Evolutionary conservation across 2,113 vertebrate genomes (phyloP).

Genomic region (Thamnophis sirtalis): DNA sequence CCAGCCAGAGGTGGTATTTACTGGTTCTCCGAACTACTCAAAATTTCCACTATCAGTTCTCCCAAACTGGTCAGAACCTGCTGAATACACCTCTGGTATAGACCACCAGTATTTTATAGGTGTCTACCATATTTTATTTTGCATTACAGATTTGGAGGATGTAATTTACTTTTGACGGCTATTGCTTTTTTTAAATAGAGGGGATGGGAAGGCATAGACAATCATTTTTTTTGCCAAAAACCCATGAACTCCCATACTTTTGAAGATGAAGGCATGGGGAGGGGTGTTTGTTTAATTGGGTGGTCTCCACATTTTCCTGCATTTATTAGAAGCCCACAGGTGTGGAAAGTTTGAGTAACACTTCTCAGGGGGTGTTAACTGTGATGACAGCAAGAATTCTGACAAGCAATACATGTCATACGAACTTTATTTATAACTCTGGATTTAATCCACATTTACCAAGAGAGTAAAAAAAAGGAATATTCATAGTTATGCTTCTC

Average conservation of each 20-base stretch:
- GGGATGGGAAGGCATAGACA: neutral
- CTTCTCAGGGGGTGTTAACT: neutral
- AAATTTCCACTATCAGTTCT: no score
- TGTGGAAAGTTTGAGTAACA: neutral
- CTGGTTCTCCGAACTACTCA: no score
- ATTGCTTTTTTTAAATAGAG: neutral
- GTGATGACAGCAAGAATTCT: slow-evolving; percentile 1
- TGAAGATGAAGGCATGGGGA: neutral
- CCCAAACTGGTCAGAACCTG: no score
- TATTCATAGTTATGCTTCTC: neutral
- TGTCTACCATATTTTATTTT: neutral
- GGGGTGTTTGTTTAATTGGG: neutral
- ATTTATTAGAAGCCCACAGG: neutral
- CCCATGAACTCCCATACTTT: neutral
- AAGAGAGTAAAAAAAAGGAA: neutral
- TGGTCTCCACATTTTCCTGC: neutral
- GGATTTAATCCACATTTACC: neutral
- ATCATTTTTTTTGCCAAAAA: neutral
- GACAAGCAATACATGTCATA: neutral
- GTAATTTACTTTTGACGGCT: neutral
- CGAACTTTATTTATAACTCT: neutral
- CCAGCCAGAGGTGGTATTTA: no score
- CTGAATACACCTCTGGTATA: neutral
- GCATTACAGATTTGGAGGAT: neutral
- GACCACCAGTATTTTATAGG: neutral